Evolutionary conservation across 2,113 vertebrate species (phyloP), one percentile per base, ranked within the genome.

Genomic region (Pseudonaja textilis): DNA sequence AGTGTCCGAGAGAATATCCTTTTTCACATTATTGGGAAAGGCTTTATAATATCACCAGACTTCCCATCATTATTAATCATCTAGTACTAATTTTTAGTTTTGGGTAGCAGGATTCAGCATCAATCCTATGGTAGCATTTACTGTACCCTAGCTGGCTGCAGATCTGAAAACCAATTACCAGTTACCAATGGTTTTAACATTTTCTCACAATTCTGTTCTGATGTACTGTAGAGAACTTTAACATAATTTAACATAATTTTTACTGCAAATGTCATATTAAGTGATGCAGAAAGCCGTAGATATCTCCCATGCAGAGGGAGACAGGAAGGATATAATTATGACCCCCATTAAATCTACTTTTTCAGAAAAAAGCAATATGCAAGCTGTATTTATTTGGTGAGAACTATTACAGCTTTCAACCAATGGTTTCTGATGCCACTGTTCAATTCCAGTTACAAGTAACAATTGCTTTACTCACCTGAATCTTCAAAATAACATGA

Each of bases 401-500:
- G 0, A 0, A 1, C 20, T 88, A 12, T 3, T 42, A 14, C 8
- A 91, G 26, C 14, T n/a, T n/a, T 91, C 89, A 92, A 89, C 10
- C 29, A 87, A 10, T 74, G 22, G 25, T 50, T 85, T 92, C 2
- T 89, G 93, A 91, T 9, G 59, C 87, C 94, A 55, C 0, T 56
- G 26, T 81, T 89, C n/a, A 81, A 88, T 34, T 0, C 2, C 2
- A 92, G 69, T 91, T 88, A 20, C 5, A 93, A 52, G 1, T 3
- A 93, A 88, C 1, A 89, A 2, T 29, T 92, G 89, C 59, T 92
- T 85, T 45, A 97, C 97, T 95, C 96, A 99, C 99, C 98, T 98
- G 98, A 93, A 96, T 98, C 98, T 94, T 97, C 94, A 96, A 98
- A 96, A 96, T 97, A 99, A 98, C 99, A 99, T 93, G 99, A 99